Evolutionary conservation across 2,888 invertebrate species (phyloP).

Genomic region (Caenorhabditis sinica): DNA sequence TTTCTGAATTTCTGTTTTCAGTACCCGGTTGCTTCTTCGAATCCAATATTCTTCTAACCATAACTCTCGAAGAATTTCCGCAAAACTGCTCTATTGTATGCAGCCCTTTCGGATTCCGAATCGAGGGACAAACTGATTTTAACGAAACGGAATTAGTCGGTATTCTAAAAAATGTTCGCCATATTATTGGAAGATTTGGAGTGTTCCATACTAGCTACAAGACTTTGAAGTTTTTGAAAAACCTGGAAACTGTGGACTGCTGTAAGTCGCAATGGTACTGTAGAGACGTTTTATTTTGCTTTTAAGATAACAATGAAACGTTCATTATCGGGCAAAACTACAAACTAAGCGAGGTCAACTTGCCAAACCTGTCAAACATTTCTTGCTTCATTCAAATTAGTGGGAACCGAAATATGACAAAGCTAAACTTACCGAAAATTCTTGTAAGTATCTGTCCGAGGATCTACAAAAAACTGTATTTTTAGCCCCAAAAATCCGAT

Average conservation of each 20-base stretch:
- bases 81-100: not conserved
- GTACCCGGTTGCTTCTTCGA: too few relatives aligned
- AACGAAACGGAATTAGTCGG: not conserved
- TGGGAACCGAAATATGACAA: not conserved
- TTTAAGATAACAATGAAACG: not conserved
- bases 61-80: too few relatives aligned
- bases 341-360: not conserved
- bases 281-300: not conserved
- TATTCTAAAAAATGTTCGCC: not conserved
- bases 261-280: not conserved
- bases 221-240: not conserved
- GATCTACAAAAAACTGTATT: not conserved
- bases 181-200: not conserved
- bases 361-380: not conserved
- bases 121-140: not conserved
- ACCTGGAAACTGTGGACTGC: conserved; percentile 12
- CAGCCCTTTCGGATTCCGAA: not conserved
- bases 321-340: not conserved
- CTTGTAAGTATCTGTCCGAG: not conserved
- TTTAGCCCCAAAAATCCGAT: not conserved
- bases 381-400: not conserved
- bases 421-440: not conserved
- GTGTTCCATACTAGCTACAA: not conserved
- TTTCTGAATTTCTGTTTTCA: too few relatives aligned
- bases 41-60: too few relatives aligned